Percentiles rank a stretch among this genome's conserved stretches.
phyloP scores from a whole-genome alignment of 2,888 invertebrate genomes.

The Chrysopilus asiliformis region DNA sequence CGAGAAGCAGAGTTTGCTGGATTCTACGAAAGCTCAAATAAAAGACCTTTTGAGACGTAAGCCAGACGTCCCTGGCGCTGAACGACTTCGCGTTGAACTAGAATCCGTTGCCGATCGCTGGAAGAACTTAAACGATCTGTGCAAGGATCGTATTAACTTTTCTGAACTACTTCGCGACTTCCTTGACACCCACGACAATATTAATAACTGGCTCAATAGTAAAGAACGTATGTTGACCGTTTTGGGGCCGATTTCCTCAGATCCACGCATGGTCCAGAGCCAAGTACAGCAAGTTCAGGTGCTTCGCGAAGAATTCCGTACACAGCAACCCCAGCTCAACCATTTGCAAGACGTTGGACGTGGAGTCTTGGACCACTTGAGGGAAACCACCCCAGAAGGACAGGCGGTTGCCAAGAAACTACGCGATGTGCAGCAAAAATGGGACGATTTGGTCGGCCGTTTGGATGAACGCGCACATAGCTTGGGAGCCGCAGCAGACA shows the following conservation, averaged over 20 bases:
- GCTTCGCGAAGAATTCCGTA: conserved; percentile 84
- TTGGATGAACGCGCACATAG: conserved; percentile 80
- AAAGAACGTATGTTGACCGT: conserved; percentile 95
- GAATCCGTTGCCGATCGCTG: conserved; percentile 70
- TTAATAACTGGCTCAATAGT: conserved; percentile 76
- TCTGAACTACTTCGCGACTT: conserved; percentile 80
- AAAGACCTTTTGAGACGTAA: conserved; percentile 76
- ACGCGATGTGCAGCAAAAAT: conserved; percentile 54
- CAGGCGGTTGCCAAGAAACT: conserved; percentile 58
- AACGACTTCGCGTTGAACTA: conserved; percentile 69
- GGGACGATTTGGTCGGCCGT: conserved; percentile 69
- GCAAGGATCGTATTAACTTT: conserved; percentile 49
- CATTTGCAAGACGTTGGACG: conserved; percentile 73
- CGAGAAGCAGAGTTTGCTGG: conserved; percentile 79
- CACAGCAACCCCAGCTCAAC: conserved; percentile 80
- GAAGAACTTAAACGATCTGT: conserved; percentile 72
- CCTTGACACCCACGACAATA: conserved; percentile 73
- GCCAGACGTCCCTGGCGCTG: conserved; percentile 70
- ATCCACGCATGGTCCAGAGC: conserved; percentile 88
- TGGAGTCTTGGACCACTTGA: conserved; percentile 49
- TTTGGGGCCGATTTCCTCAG: conserved; percentile 89
- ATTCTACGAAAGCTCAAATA: conserved; percentile 79
- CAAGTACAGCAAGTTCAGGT: conserved; percentile 94
- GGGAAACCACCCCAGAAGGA: conserved; percentile 45
- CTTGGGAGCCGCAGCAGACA: conserved; percentile 81